Conservation (phyloP, 2,797 vertebrate genomes). For the Siniperca obscura region DNA sequence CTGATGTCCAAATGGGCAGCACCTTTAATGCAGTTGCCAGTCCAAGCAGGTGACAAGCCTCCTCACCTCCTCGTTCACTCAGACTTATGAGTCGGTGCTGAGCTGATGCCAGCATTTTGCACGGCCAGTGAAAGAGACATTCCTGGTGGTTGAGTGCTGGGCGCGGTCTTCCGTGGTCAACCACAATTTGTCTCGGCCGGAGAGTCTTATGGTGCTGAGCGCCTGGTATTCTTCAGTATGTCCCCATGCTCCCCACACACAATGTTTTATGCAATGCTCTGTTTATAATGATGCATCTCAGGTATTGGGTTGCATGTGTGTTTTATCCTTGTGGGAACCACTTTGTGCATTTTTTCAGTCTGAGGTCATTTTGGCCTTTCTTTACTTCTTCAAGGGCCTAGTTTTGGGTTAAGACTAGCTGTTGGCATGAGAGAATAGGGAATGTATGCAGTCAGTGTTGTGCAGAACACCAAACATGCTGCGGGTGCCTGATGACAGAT, state of each 20-base stretch:
- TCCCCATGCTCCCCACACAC: conserved; percentile 64
- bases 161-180: conserved; percentile 66
- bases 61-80: conserved; percentile 55
- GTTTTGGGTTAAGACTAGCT: conserved; percentile 52
- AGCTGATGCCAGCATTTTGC: conserved; percentile 71
- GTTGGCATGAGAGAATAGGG: conserved; percentile 32
- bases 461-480: conserved; percentile 51
- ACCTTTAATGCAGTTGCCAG: conserved; percentile 74
- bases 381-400: conserved; percentile 39
- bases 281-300: conserved; percentile 66
- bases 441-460: conserved; percentile 20
- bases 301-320: conserved; percentile 48
- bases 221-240: conserved; percentile 70
- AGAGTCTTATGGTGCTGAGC: conserved; percentile 61
- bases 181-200: conserved; percentile 71
- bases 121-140: conserved; percentile 67
- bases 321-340: conserved; percentile 54
- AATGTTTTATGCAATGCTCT: conserved; percentile 59
- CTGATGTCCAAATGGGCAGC: conserved; percentile 53
- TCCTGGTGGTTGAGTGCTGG: conserved; percentile 68
- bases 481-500: conserved; percentile 53
- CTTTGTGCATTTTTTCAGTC: conserved; percentile 64
- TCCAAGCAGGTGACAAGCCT: conserved; percentile 71
- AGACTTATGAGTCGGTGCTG: conserved; percentile 55
- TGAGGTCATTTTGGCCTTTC: conserved; percentile 62